These are phyloP conservation scores for Oedothorax gibbosus DNA, from an alignment of 1,140 invertebrate genomes.

Conservation along the genomic window DNA sequence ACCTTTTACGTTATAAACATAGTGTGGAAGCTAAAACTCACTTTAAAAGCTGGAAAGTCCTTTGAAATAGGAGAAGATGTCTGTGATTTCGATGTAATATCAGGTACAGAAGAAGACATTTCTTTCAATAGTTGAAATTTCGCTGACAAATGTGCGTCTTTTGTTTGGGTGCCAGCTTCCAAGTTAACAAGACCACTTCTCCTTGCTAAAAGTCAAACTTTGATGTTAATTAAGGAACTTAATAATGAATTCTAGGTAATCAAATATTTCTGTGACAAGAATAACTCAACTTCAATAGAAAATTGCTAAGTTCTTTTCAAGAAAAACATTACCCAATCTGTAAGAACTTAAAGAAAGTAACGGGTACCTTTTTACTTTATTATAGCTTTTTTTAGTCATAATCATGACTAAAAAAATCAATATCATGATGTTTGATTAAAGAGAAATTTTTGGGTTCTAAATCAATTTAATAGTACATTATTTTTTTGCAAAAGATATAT, in stretches of 20 bases:
- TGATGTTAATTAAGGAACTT: not conserved
- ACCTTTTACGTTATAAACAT: no score
- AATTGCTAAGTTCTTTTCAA: no score
- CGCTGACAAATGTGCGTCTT: constrained; percentile 13
- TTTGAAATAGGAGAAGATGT: constrained; percentile 30
- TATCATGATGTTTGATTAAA: no score
- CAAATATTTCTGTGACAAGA: not conserved
- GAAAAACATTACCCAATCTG: no score
- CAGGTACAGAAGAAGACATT: constrained; percentile 62
- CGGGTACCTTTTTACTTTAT: no score
- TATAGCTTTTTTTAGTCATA: no score
- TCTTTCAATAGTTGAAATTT: constrained; percentile 47
- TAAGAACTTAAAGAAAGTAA: no score
- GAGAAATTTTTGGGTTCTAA: no score
- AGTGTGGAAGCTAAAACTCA: constrained; percentile 1
- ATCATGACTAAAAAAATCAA: no score
- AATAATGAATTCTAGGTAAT: not conserved
- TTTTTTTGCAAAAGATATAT: not conserved
- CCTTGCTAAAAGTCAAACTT: not conserved
- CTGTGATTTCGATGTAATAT: constrained; percentile 51
- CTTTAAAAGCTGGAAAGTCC: constrained; percentile 42
- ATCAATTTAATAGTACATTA: not conserved
- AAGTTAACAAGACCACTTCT: constrained; percentile 38
- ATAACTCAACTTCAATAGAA: not conserved
- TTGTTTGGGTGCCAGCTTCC: constrained; percentile 5